phyloP scores from a whole-genome alignment of 2,797 vertebrate species.

The Xiphorhynchus erythropygius region DNA sequence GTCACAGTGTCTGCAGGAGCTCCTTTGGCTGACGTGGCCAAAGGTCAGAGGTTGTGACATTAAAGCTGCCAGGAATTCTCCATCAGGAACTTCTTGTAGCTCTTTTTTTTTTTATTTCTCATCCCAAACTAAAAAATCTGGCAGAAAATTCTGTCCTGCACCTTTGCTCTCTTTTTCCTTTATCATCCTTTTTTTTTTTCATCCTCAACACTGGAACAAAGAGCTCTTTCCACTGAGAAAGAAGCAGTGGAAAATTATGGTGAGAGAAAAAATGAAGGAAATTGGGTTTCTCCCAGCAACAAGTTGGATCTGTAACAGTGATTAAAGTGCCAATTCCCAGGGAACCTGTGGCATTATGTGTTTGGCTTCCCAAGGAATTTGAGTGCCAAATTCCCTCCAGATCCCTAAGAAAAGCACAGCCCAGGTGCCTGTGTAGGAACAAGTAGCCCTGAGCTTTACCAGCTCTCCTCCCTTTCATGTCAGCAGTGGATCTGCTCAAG shows the following conservation, averaged over 20 bases:
- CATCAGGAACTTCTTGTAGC: neutral
- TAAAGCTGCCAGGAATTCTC: conserved; percentile 1
- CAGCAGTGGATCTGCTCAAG: neutral
- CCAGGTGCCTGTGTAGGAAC: neutral
- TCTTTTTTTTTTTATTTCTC: neutral
- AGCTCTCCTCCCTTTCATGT: neutral
- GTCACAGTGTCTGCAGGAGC: neutral
- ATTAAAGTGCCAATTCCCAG: neutral
- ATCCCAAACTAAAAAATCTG: neutral
- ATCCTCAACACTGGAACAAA: neutral
- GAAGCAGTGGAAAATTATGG: accelerated
- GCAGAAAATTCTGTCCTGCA: neutral
- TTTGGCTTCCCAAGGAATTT: neutral
- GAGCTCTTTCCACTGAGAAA: neutral
- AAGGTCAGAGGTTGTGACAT: conserved; percentile 6
- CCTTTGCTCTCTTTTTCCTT: neutral
- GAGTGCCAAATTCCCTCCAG: neutral
- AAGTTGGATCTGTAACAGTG: neutral
- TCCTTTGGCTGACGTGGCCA: neutral
- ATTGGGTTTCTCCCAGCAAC: neutral
- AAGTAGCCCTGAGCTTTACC: neutral
- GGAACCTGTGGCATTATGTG: accelerated
- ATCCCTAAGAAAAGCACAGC: neutral
- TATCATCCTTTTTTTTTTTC: neutral
- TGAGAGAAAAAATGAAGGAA: neutral